A percentile compares a stretch with the other conserved stretches of the same genome.
Conservation (phyloP, 2,888 invertebrate species). For the Drosophila limbata region DNA sequence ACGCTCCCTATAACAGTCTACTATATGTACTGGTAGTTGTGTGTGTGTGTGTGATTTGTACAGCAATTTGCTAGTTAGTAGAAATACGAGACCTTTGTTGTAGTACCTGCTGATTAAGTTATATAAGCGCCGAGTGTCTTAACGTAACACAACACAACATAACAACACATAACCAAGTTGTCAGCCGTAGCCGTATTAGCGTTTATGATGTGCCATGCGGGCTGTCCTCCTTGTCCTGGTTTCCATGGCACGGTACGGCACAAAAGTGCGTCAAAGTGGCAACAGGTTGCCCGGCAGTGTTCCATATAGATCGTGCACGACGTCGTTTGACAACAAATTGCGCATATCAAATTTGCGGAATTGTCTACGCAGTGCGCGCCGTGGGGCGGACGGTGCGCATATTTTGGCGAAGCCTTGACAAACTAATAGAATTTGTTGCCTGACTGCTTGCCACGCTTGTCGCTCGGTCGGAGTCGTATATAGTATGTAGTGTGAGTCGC, state of each 20-base stretch:
- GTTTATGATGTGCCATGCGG: constrained; percentile 58
- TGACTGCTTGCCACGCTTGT: constrained; percentile 39
- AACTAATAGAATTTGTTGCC: constrained; percentile 77
- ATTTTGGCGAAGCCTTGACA: constrained; percentile 61
- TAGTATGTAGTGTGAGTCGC: neutral
- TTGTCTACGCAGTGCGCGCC: constrained; percentile 56
- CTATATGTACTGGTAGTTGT: neutral
- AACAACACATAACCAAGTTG: constrained; percentile 41
- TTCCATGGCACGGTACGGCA: constrained; percentile 25
- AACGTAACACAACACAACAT: constrained; percentile 16
- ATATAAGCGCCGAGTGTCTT: constrained; percentile 45
- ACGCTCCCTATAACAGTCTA: neutral
- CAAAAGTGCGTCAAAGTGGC: constrained; percentile 62
- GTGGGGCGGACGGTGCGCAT: constrained; percentile 20
- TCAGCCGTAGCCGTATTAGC: constrained; percentile 56
- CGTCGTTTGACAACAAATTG: constrained; percentile 75
- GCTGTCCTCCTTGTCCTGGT: constrained; percentile 32
- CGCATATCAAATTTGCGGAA: constrained; percentile 80
- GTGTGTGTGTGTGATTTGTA: constrained; percentile 17
- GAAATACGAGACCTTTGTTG: constrained; percentile 40
- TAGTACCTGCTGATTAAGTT: constrained; percentile 56
- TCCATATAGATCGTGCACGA: constrained; percentile 45
- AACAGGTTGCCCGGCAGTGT: constrained; percentile 53
- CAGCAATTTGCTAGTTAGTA: constrained; percentile 46
- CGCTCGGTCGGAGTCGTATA: neutral